Evolutionary conservation across 2,113 vertebrate genomes (phyloP).

Genomic region (Oryzias javanicus): DNA sequence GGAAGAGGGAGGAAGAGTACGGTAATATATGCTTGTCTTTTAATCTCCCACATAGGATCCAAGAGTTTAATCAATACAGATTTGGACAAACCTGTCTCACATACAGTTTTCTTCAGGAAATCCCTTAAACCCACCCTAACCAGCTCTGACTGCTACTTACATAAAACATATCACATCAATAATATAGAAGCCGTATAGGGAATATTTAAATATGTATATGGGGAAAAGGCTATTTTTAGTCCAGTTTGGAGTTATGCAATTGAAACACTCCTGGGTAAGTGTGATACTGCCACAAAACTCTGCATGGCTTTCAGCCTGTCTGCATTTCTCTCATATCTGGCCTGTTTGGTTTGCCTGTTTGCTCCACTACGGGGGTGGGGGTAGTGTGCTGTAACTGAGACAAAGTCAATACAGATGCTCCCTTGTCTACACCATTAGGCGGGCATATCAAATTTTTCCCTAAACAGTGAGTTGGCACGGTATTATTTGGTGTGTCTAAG

Average conservation of each 20-base stretch:
- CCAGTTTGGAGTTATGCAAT: constrained; percentile 59
- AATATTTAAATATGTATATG: constrained; percentile 70
- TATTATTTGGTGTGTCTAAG: constrained; percentile 23
- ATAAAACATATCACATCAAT: constrained; percentile 63
- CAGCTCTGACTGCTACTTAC: constrained; percentile 29
- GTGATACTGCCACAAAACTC: constrained; percentile 41
- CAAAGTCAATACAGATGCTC: constrained; percentile 64
- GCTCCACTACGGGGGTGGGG: constrained; percentile 23
- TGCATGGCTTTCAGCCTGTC: constrained; percentile 26
- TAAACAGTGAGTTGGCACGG: constrained; percentile 30
- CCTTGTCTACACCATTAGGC: constrained; percentile 46
- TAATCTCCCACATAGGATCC: constrained; percentile 58
- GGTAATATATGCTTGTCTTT: constrained; percentile 45
- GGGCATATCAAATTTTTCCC: constrained; percentile 37
- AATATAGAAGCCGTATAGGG: constrained; percentile 62
- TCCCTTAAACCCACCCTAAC: constrained; percentile 23
- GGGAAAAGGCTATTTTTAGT: constrained; percentile 65
- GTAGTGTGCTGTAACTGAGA: constrained; percentile 48
- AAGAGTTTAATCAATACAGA: constrained; percentile 55
- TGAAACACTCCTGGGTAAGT: constrained; percentile 39
- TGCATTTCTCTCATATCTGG: constrained; percentile 26
- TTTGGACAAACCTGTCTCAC: constrained; percentile 39
- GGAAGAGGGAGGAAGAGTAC: constrained; percentile 31
- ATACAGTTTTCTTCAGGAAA: constrained; percentile 26
- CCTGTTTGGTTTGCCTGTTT: constrained; percentile 54